Evolutionary conservation across 1,140 invertebrate species (phyloP).

Genomic region (Sarcophaga bullata): DNA sequence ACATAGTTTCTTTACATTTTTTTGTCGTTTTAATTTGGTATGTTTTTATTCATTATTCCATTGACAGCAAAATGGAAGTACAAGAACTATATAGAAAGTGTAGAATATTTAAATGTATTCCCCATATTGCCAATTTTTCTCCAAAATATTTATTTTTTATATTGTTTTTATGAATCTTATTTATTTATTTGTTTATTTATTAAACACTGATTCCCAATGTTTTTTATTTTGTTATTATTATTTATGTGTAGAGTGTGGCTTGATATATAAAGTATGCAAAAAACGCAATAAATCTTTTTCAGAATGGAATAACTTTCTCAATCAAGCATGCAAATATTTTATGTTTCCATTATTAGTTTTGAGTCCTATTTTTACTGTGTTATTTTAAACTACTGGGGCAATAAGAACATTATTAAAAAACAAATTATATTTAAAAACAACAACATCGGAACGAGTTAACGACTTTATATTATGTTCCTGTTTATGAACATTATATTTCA

Average conservation of each 20-base stretch:
- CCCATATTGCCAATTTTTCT: not conserved
- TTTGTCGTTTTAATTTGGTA: constrained; percentile 27
- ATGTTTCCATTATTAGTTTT: constrained; percentile 9
- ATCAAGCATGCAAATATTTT: constrained; percentile 8
- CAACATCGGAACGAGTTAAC: not conserved
- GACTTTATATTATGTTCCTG: too few relatives aligned
- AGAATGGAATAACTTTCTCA: too few relatives aligned
- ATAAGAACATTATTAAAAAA: too few relatives aligned
- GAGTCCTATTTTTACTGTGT: too few relatives aligned
- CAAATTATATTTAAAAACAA: too few relatives aligned
- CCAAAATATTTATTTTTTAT: not conserved
- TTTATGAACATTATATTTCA: too few relatives aligned
- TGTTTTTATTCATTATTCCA: constrained; percentile 34
- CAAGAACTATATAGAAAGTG: constrained; percentile 21
- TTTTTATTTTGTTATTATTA: too few relatives aligned
- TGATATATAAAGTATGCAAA: too few relatives aligned
- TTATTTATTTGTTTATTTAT: too few relatives aligned
- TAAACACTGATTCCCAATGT: not conserved
- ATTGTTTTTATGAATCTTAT: constrained; percentile 4
- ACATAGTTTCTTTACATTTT: not conserved
- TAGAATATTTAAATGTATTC: constrained; percentile 29
- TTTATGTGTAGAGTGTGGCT: constrained; percentile 19
- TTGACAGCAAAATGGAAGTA: constrained; percentile 28
- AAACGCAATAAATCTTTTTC: too few relatives aligned
- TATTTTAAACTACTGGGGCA: not conserved